These are phyloP conservation scores for Myocastor coypus DNA, from an alignment of 2,113 vertebrate species.

Conservation along the genomic window DNA sequence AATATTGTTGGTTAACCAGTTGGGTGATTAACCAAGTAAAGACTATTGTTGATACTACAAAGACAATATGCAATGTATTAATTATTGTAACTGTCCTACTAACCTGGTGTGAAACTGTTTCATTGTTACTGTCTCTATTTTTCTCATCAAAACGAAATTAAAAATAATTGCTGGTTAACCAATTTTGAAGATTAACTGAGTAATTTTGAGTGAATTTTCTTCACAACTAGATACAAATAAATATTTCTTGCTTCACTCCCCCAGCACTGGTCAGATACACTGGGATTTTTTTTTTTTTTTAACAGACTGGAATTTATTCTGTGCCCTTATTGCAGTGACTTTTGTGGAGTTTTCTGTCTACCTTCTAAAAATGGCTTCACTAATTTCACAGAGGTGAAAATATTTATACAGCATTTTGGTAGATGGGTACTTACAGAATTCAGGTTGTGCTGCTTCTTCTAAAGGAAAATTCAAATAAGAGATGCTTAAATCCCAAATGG, in stretches of 20 bases:
- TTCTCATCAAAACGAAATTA: too few species aligned
- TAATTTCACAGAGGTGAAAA: background rate
- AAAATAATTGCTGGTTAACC: background rate
- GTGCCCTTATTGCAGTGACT: background rate
- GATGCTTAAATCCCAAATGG: background rate
- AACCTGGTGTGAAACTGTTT: too few species aligned
- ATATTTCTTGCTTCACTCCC: background rate
- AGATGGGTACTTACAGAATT: background rate
- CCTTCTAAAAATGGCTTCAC: background rate
- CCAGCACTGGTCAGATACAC: background rate
- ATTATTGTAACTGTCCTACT: too few species aligned
- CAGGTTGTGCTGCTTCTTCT: background rate
- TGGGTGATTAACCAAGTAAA: background rate
- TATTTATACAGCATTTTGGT: background rate
- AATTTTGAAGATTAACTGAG: background rate
- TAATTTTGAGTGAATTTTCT: background rate
- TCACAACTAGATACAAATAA: background rate
- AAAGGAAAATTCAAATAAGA: background rate
- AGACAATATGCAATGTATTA: too few species aligned
- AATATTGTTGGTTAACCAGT: background rate
- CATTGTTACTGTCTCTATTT: too few species aligned
- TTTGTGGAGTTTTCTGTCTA: background rate
- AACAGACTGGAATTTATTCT: background rate
- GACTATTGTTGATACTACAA: too few species aligned
- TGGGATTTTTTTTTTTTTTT: conserved; percentile 8